phyloP scores from a whole-genome alignment of 2,888 invertebrate genomes.

The Eubasilissa splendida region DNA sequence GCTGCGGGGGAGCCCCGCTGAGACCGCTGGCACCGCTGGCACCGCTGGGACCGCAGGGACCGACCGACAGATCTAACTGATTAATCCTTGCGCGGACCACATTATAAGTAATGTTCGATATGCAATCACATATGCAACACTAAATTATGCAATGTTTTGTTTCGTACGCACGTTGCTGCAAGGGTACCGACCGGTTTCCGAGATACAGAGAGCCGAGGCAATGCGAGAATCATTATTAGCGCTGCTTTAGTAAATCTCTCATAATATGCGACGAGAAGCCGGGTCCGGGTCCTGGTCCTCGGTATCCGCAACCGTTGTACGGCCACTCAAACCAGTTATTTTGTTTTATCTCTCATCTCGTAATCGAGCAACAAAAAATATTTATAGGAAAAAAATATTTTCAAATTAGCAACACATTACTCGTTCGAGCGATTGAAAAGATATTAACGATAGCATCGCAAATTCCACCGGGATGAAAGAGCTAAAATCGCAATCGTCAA shows the following conservation, averaged over 20 bases:
- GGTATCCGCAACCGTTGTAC: too few species aligned
- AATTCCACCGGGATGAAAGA: conserved; percentile 30
- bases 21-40: background rate
- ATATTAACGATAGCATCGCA: conserved; percentile 31
- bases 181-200: conserved; percentile 3
- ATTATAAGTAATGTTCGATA: conserved; percentile 11
- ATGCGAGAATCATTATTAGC: too few species aligned
- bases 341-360: too few species aligned
- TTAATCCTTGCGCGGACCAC: background rate
- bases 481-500: conserved; percentile 27
- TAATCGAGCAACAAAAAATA: too few species aligned
- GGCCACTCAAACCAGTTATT: too few species aligned
- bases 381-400: too few species aligned
- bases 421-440: conserved; percentile 5
- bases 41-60: background rate
- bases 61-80: background rate
- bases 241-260: too few species aligned
- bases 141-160: conserved; percentile 20
- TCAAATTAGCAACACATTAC: conserved; percentile 12
- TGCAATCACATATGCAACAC: conserved; percentile 1
- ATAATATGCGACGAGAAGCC: too few species aligned
- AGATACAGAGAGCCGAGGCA: background rate
- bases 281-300: too few species aligned
- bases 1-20: background rate
- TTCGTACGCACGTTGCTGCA: background rate